Base-by-base conservation (phyloP, 2,888 invertebrate species). In the Allophyes oxyacanthae region DNA sequence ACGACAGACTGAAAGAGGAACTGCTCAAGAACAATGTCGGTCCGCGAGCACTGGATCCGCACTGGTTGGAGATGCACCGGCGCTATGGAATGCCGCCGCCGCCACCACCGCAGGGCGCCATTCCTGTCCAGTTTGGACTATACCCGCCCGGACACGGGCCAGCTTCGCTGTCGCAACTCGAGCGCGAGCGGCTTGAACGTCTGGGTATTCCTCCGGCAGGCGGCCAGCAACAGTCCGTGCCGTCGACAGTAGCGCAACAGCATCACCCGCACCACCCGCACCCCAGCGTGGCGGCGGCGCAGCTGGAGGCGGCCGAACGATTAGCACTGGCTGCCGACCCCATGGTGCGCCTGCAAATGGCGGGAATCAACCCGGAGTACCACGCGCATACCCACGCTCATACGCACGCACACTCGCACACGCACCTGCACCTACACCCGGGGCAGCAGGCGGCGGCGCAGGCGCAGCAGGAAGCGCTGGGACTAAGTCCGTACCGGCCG, bases 301-400 rank as follows among this genome's bases (percentile, higher is more conserved):
- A 96, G 86, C 90, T 96, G 58, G 96, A 96, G 79, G 96, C 95
- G 77, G 96, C 97, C 77, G 98, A 98, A 90, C 94, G 98, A 75
- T 92, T 97, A 72, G 97, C 97, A 64, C 94, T 97, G 80, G 97
- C 98, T 64, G 97, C 97, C 72, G 98, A 98, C 93, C 98, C 98
- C 66, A 97, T 98, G 97, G 97, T 96, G 91, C 97, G 98, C 78
- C 94, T 98, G 86, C 98, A 98, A 95, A 98, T 98, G 98, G 98
- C 98, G 78, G 98, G 98, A 86, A 96, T 97, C 81, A 96, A 96
- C 79, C 97, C 97, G 45, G 98, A 98, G 94, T 98, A 97, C 94
- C 98, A 98, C 93, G 97, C 98, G 84, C 98, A 98, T 94, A 97
- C 98, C 77, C 98, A 98, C 91, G 97, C 98, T 79, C 98, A 98